Evolutionary conservation across 2,113 vertebrate species (phyloP).

Genomic region (Malaclemys terrapin): DNA sequence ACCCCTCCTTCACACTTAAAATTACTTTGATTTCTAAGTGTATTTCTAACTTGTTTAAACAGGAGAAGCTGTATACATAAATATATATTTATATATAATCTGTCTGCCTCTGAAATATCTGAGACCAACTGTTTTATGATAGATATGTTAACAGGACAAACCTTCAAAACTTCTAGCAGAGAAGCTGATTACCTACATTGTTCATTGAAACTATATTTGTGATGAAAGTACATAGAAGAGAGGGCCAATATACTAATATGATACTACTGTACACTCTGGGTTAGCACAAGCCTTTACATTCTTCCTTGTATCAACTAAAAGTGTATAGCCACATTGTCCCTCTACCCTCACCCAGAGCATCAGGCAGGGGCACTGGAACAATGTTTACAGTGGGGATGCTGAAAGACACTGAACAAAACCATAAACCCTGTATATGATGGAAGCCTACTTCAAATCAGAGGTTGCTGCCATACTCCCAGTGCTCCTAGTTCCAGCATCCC

Average conservation of each 20-base stretch:
- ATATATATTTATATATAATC: too few species aligned
- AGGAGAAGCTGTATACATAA: not conserved
- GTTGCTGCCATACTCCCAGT: not conserved
- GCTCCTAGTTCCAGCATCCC: not conserved
- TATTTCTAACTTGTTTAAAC: not conserved
- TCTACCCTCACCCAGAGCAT: not conserved
- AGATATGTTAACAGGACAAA: not conserved
- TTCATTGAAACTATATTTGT: too few species aligned
- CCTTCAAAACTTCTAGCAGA: not conserved
- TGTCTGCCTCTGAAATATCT: not conserved
- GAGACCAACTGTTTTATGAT: not conserved
- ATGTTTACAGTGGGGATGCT: not conserved
- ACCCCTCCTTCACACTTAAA: not conserved
- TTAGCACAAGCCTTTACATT: not conserved
- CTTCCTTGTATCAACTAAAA: not conserved
- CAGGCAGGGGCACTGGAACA: not conserved
- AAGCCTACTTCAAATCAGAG: not conserved
- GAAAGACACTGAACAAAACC: not conserved
- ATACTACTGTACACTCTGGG: not conserved
- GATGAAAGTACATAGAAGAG: too few species aligned
- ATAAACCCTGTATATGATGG: too few species aligned
- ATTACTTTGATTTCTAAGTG: not conserved
- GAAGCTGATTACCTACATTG: too few species aligned
- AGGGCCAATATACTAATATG: too few species aligned
- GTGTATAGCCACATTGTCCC: not conserved